These are phyloP conservation scores for Anastrepha ludens DNA, from an alignment of 1,140 invertebrate species.

Conservation along the genomic window DNA sequence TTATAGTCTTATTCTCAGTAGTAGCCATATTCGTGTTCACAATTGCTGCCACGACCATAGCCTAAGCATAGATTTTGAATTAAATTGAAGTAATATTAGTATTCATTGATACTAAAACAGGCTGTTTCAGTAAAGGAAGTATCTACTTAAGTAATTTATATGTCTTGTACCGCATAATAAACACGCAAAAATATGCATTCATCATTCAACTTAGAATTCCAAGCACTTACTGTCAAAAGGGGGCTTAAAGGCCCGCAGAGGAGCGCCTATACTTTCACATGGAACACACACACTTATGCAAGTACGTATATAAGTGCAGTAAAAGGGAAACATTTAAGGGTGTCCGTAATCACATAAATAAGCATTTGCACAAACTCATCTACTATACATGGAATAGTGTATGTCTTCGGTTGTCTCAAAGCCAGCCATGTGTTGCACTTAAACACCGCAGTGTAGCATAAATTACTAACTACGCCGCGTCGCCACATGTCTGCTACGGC, in stretches of 20 bases:
- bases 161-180: too few species aligned
- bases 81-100: too few species aligned
- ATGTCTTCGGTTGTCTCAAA: constrained; percentile 24
- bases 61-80: too few species aligned
- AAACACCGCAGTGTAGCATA: constrained; percentile 39
- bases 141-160: too few species aligned
- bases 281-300: not conserved
- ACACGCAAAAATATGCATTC: too few species aligned
- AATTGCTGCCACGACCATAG: not conserved
- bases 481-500: constrained; percentile 26
- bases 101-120: too few species aligned
- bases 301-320: not conserved
- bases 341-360: constrained; percentile 18
- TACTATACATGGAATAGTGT: not conserved
- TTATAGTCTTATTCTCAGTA: too few species aligned
- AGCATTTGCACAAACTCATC: not conserved
- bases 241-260: too few species aligned
- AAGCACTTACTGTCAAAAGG: not conserved
- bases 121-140: too few species aligned
- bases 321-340: constrained; percentile 18
- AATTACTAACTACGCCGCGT: constrained; percentile 21
- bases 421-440: constrained; percentile 31
- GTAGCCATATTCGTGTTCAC: too few species aligned
- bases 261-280: too few species aligned
- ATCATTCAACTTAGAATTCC: not conserved